These are phyloP conservation scores for Microplitis manilae DNA, from an alignment of 2,888 invertebrate genomes.

Conservation along the genomic window DNA sequence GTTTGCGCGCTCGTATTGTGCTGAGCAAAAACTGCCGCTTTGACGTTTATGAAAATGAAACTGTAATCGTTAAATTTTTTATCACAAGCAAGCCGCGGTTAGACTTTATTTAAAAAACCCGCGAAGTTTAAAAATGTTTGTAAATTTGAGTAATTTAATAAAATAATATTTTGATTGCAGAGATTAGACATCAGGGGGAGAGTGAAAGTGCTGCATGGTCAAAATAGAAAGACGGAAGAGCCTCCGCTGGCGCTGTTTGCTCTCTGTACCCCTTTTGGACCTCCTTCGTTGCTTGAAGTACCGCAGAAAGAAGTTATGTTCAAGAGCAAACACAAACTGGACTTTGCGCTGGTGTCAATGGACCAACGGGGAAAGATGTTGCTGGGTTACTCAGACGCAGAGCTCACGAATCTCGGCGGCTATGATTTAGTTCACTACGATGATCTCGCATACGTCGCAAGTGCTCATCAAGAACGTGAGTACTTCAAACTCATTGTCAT, in stretches of 20 bases:
- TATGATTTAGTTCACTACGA: constrained; percentile 98
- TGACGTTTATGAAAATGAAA: constrained; percentile 72
- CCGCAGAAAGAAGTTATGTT: constrained; percentile 99
- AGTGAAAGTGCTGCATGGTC: constrained; percentile 96
- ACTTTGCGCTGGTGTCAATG: constrained; percentile 96
- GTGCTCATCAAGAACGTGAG: constrained; percentile 99
- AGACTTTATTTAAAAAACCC: too few species aligned
- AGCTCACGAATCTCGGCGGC: constrained; percentile 93
- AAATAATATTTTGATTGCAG: constrained; percentile 73
- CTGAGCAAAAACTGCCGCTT: constrained; percentile 61
- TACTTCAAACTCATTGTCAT: constrained; percentile 53
- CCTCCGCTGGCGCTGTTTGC: constrained; percentile 96
- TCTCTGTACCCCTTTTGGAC: constrained; percentile 98
- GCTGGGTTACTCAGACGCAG: constrained; percentile 93
- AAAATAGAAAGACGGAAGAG: constrained; percentile 94
- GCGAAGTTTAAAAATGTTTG: background rate
- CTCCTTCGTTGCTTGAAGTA: constrained; percentile 95
- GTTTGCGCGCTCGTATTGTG: background rate
- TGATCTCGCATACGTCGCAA: constrained; percentile 96
- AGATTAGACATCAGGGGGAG: constrained; percentile 98
- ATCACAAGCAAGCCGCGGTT: constrained; percentile 49
- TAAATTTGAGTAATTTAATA: too few species aligned
- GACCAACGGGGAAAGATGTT: constrained; percentile 97
- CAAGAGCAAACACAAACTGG: constrained; percentile 99
- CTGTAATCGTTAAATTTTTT: constrained; percentile 70